phyloP scores from a whole-genome alignment of 2,113 vertebrate species.

The Clupea harengus region DNA sequence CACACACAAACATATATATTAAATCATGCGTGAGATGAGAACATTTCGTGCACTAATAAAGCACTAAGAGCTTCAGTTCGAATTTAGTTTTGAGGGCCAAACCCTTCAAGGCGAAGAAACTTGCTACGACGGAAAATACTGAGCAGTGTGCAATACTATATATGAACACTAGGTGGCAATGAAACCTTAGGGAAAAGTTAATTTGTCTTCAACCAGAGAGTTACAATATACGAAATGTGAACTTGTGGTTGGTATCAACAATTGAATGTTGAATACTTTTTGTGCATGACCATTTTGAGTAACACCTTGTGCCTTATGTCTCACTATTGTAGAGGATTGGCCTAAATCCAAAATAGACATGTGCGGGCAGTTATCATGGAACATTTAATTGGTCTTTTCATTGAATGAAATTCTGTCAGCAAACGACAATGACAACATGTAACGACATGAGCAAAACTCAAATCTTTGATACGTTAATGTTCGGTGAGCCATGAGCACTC shows the following conservation, averaged over 20 bases:
- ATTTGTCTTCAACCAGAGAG: not conserved
- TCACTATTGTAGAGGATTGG: not conserved
- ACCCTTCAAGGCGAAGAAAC: too few species aligned
- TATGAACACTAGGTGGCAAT: not conserved
- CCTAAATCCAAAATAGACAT: not conserved
- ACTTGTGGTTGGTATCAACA: too few species aligned
- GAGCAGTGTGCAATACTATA: not conserved
- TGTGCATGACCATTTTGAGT: not conserved
- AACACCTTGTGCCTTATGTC: not conserved
- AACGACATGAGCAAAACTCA: too few species aligned
- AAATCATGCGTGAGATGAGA: too few species aligned
- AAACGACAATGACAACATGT: not conserved
- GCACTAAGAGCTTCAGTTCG: too few species aligned
- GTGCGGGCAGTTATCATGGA: not conserved
- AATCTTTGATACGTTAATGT: not conserved
- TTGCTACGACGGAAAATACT: too few species aligned
- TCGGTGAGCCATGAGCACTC: not conserved
- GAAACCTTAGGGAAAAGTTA: not conserved
- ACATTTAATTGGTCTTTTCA: too few species aligned
- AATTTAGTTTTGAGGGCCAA: too few species aligned
- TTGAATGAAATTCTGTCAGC: too few species aligned
- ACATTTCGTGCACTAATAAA: too few species aligned
- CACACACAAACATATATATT: not conserved
- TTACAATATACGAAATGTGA: not conserved
- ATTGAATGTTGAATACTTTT: not conserved